Base-by-base conservation (phyloP, 2,113 vertebrate genomes). In the Telmatochromis sp. region DNA sequence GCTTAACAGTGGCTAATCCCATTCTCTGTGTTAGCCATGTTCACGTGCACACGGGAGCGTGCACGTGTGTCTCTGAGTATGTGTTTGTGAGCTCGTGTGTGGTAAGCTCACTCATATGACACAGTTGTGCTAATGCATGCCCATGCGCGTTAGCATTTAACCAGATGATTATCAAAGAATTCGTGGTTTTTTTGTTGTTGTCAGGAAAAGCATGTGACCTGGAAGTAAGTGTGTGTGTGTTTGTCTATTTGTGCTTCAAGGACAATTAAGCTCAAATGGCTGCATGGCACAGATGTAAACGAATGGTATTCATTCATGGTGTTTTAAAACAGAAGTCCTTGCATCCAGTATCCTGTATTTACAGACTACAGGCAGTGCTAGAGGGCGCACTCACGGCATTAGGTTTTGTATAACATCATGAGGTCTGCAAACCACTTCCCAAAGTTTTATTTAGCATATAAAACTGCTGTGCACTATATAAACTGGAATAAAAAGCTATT, bases 71-170 rank as follows among this genome's bases (percentile, higher is more conserved):
- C 26, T 51, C 42, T 54, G 45, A 4, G 21, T 80, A 13, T 51
- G n/a, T 73, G 71, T 63, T 28, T 13, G 58, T 53, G 79, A 80
- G 73, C 57, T 65, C 54, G 57, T 91, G 83, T 86, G 83, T 57
- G 45, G 81, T 91, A 94, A 94, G 87, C 87, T 84, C 87, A 45
- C 82, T 95, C 94, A 95, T 92, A 91, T 94, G 95, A 94, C 81
- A 84, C 84, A 81, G 88, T 87, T 82, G 84, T 53, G 71, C 89
- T 91, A 93, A 94, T 89, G 33, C 40, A 21, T 75, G 86, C 86
- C 84, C 89, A 90, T 45, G 26, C 83, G 55, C 8, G 5, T 85
- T 94, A 82, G 84, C 91, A 92, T 93, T 94, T 91, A 90, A 89
- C 47, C 57, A 65, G 78, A 83, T 88, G 68, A 54, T 92, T 87